Percentiles rank a stretch among this genome's conserved stretches.
phyloP scores from a whole-genome alignment of 2,797 vertebrate genomes.

The Sciaenops ocellatus region DNA sequence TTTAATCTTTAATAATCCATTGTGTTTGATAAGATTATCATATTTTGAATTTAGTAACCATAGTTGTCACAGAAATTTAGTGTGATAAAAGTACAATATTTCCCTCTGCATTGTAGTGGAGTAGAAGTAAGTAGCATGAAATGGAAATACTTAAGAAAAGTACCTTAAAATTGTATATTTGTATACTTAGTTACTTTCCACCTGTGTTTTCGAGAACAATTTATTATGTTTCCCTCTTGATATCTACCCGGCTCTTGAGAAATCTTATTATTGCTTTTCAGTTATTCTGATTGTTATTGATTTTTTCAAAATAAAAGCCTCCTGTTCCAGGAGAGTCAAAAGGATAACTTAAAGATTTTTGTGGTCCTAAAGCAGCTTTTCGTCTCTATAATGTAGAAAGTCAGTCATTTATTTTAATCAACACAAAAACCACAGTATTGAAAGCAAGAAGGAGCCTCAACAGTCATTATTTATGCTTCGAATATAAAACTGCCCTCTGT shows the following conservation, averaged over 20 bases:
- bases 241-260: neutral
- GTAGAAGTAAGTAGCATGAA: no score
- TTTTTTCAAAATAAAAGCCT: neutral
- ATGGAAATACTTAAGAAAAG: no score
- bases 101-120: no score
- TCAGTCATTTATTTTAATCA: slow-evolving; percentile 43
- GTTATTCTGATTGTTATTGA: no score
- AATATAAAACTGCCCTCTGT: slow-evolving; percentile 21
- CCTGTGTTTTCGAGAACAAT: neutral
- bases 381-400: no score
- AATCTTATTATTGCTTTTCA: neutral
- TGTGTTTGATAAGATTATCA: no score
- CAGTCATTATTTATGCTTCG: slow-evolving; percentile 19
- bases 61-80: neutral
- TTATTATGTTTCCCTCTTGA: neutral
- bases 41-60: neutral
- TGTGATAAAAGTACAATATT: neutral
- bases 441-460: neutral
- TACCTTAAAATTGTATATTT: no score
- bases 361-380: neutral
- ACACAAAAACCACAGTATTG: neutral
- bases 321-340: neutral
- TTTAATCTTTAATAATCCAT: no score
- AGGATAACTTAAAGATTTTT: neutral
- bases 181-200: no score